Conservation (phyloP, 2,797 vertebrate species). For the Urophycis tenuis region DNA sequence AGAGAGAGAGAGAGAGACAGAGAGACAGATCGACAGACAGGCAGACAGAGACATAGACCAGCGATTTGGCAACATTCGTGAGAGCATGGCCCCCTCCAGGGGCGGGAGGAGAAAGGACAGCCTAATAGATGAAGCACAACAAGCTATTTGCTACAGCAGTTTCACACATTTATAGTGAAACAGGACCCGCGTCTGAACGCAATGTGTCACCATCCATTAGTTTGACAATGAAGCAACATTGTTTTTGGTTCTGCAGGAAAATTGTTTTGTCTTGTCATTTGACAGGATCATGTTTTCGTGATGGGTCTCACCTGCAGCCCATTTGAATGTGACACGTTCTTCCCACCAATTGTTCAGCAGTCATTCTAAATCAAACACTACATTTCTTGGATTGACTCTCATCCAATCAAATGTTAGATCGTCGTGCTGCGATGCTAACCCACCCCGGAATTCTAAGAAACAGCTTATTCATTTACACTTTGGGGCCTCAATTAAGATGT, state of each 20-base stretch:
- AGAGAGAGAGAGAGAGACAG: constrained; percentile 1
- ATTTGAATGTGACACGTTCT: not conserved
- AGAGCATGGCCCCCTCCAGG: constrained; percentile 32
- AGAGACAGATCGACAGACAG: not conserved
- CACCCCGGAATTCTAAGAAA: not conserved
- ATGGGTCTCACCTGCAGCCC: not conserved
- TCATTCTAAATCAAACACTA: not conserved
- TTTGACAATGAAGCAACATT: not conserved
- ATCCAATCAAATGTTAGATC: not conserved
- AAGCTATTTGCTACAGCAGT: not conserved
- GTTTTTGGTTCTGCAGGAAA: not conserved
- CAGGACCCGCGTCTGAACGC: not conserved
- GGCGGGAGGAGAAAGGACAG: constrained; percentile 24
- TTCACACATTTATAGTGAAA: not conserved
- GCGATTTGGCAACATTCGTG: constrained; percentile 27
- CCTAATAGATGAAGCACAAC: not conserved
- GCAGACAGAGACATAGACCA: not conserved
- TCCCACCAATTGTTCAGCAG: not conserved
- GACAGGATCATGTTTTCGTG: not conserved
- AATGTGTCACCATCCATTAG: not conserved
- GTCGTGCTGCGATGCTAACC: not conserved
- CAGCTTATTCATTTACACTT: not conserved
- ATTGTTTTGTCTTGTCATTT: not conserved
- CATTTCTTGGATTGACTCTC: not conserved
- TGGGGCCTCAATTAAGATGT: not conserved